These are phyloP conservation scores for Girardinichthys multiradiatus DNA, from an alignment of 2,113 vertebrate genomes.

Conservation along the genomic window DNA sequence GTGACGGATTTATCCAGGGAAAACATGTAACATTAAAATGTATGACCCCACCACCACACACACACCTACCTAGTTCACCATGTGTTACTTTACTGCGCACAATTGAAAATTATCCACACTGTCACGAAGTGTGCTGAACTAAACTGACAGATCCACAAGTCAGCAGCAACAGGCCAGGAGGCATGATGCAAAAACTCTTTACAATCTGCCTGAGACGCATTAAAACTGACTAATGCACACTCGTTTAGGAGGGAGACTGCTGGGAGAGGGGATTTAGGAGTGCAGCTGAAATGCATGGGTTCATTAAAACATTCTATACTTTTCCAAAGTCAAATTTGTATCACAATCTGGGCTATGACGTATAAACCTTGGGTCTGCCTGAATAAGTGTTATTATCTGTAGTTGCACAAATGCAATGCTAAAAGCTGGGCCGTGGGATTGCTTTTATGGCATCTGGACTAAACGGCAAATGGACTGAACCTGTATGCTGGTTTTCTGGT, in stretches of 20 bases:
- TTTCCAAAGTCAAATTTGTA: no score
- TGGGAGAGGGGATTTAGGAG: slow-evolving; percentile 46
- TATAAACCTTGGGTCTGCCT: no score
- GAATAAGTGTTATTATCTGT: no score
- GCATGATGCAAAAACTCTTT: slow-evolving; percentile 48
- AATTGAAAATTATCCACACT: slow-evolving; percentile 77
- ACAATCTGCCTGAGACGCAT: slow-evolving; percentile 44
- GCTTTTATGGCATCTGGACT: no score
- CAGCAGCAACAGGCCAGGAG: slow-evolving; percentile 71
- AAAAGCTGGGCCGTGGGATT: no score
- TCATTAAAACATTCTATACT: no score
- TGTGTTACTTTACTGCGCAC: slow-evolving; percentile 73
- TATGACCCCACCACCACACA: slow-evolving; percentile 55
- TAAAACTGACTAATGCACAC: slow-evolving; percentile 62
- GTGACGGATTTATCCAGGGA: slow-evolving; percentile 74
- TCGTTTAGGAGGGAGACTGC: slow-evolving; percentile 54
- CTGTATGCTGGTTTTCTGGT: no score
- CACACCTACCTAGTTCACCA: slow-evolving; percentile 20
- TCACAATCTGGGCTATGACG: no score
- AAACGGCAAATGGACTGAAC: no score
- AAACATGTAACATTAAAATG: slow-evolving; percentile 79
- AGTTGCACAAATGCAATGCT: no score
- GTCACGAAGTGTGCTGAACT: slow-evolving; percentile 66
- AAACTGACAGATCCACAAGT: slow-evolving; percentile 74
- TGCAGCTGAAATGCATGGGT: no score